Percentiles rank a stretch among this genome's conserved stretches.
Conservation (phyloP, 2,888 invertebrate species). For the Philaethria dido region DNA sequence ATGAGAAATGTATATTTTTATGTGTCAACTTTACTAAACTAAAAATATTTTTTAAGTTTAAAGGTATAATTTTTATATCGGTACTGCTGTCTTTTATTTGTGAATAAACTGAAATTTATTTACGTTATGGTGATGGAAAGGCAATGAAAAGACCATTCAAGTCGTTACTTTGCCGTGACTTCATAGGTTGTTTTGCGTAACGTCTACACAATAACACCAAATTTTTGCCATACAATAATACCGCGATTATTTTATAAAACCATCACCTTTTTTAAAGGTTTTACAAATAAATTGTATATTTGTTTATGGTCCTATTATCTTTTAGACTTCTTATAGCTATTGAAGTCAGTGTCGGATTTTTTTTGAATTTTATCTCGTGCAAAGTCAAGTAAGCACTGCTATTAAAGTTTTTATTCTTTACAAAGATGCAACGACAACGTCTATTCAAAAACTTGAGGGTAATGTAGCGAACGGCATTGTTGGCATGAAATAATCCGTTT, state of each 20-base stretch:
- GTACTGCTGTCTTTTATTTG: constrained; percentile 44
- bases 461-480: constrained; percentile 41
- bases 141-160: constrained; percentile 57
- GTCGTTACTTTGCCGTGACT: constrained; percentile 56
- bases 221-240: background rate
- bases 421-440: constrained; percentile 32
- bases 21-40: no score
- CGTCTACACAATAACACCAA: constrained; percentile 7
- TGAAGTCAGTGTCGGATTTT: constrained; percentile 25
- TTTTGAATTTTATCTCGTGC: constrained; percentile 32
- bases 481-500: constrained; percentile 28
- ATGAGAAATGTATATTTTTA: background rate
- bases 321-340: constrained; percentile 23
- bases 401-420: constrained; percentile 34
- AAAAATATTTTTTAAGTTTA: no score
- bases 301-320: no score
- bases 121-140: constrained; percentile 51
- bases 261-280: background rate
- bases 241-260: no score
- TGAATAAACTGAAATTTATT: constrained; percentile 55
- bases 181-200: constrained; percentile 53
- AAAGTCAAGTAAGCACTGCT: constrained; percentile 32
- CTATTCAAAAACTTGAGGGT: constrained; percentile 38
- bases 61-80: background rate
- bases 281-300: constrained; percentile 2